Percentiles rank a stretch among this genome's conserved stretches.
phyloP scores from a whole-genome alignment of 37 sponge, comb jelly and placozoan species.

The Petrosia ficiformis region DNA sequence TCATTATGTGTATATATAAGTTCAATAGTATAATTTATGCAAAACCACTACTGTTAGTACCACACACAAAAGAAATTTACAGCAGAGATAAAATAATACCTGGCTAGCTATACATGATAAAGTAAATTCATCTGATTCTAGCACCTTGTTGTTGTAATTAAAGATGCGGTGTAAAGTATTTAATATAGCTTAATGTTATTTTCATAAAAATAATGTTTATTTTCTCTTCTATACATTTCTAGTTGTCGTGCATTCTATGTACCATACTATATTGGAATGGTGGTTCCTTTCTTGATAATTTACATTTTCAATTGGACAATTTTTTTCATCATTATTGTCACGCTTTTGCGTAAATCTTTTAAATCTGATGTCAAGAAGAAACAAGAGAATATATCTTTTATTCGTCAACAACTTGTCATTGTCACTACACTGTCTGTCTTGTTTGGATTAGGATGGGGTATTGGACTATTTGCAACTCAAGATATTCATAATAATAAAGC shows the following conservation, averaged over 20 bases:
- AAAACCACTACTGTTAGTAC: too few species aligned
- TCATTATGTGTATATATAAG: too few species aligned
- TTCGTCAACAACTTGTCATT: slow-evolving; percentile 6
- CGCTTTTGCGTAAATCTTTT: neutral
- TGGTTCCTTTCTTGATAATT: neutral
- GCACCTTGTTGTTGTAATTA: too few species aligned
- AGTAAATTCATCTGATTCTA: too few species aligned
- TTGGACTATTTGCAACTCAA: slow-evolving; percentile 24
- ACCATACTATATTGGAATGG: slow-evolving; percentile 3
- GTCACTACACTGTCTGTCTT: slow-evolving; percentile 20
- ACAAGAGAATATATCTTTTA: neutral
- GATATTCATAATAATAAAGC: neutral
- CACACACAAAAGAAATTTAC: too few species aligned
- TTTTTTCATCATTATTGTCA: neutral
- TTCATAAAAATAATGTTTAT: neutral
- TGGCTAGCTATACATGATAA: too few species aligned
- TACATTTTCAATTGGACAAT: slow-evolving; percentile 7
- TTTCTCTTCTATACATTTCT: neutral
- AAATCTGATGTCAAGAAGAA: neutral
- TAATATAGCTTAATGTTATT: too few species aligned
- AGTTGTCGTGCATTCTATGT: slow-evolving; percentile 1
- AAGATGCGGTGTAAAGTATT: too few species aligned
- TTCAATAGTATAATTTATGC: too few species aligned
- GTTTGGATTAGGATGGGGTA: slow-evolving; percentile 32
- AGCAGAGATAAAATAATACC: too few species aligned